Evolutionary conservation across 2,113 vertebrate species (phyloP), one percentile per base, ranked within the genome.

Genomic region (Aplodontia rufa): DNA sequence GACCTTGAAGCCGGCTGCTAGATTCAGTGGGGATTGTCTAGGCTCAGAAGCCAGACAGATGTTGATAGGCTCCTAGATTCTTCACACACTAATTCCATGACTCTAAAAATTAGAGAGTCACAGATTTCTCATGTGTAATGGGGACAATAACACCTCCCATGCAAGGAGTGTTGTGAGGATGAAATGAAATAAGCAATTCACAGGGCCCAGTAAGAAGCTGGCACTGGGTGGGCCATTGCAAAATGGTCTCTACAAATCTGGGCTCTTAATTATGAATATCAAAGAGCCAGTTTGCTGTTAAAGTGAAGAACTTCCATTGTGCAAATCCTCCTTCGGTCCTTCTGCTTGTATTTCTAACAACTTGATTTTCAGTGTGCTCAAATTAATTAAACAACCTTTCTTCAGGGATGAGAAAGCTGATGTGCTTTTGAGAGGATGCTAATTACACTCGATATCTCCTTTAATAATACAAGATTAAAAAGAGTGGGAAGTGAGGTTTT

Each of bases 381-480:
- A 74, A 90, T 93, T 84, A 95, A 93, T 82, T 91, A 95, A 82
- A 81, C 72, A 60, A 68, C 6, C 24, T 82, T 95, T 96, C 74
- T 89, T 78, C 91, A 94, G 66, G 78, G 35, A 74, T 51, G 60
- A 64, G 47, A 60, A 90, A 87, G 68, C 12, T 80, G 64, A 88
- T 93, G 81, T 42, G 92, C 87, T 76, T 24, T 32, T 53, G 88
- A 87, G 47, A 22, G 83, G 64, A 88, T n/a, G 45, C 24, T 69
- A 81, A 88, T 87, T 91, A 82, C 28, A 40, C 72, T 95, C 86
- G 60, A 66, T n/a, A 74, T 53, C 47, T 58, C 60, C 95, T 95
- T 96, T 82, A 97, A 58, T 88, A 97, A 87, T 24, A 62, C 30
- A 85, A 94, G 88, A 84, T 94, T 71, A 51, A 40, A 90, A 87